Conservation (phyloP, 2,797 vertebrate species). For the Simalia tracyae region DNA sequence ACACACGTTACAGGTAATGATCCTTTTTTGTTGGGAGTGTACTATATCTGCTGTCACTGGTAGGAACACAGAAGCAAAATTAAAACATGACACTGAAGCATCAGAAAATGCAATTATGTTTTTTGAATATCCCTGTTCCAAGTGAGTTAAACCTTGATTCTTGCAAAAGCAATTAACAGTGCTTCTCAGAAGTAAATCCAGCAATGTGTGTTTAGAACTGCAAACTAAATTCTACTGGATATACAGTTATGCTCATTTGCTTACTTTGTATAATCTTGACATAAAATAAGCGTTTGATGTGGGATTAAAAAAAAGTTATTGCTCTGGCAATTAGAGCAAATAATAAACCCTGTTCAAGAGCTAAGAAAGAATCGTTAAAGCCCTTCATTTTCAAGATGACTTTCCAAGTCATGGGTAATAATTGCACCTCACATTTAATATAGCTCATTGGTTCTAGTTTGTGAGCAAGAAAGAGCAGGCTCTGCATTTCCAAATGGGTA, state of each 20-base stretch:
- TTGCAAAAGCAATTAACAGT: neutral
- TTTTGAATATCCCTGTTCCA: neutral
- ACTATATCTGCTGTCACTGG: neutral
- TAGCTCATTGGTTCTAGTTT: constrained; percentile 6
- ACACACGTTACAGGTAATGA: neutral
- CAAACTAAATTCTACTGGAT: neutral
- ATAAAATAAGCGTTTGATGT: neutral
- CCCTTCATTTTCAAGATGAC: constrained; percentile 3
- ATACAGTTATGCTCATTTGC: neutral
- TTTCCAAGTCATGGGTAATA: constrained; percentile 14
- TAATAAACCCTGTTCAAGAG: neutral
- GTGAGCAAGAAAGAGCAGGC: neutral
- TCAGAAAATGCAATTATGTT: neutral
- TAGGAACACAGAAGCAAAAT: neutral
- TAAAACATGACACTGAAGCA: neutral
- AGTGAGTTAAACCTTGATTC: neutral
- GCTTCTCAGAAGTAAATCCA: neutral
- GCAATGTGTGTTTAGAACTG: neutral
- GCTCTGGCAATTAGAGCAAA: neutral
- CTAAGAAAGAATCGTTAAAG: neutral
- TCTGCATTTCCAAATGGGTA: neutral
- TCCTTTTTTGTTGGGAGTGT: neutral
- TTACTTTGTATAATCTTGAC: neutral
- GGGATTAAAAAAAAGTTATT: too few relatives aligned
- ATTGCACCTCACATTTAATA: neutral